These are phyloP conservation scores for Papilio helenus DNA, from an alignment of 1,140 invertebrate species.

Conservation along the genomic window DNA sequence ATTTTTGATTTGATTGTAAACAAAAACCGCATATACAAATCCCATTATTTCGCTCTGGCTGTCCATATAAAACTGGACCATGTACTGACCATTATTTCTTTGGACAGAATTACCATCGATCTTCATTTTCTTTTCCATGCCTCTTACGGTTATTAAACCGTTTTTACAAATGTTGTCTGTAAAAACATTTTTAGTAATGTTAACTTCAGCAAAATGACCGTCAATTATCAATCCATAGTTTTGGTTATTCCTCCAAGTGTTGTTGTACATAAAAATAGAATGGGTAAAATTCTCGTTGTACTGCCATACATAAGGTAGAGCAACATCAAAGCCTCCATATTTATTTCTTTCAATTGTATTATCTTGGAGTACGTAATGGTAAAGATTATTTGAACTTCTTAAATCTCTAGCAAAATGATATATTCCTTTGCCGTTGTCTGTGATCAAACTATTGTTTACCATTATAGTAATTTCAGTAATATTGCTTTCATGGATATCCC, in stretches of 20 bases:
- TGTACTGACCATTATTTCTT: constrained; percentile 92
- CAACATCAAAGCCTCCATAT: constrained; percentile 92
- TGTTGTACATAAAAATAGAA: constrained; percentile 92
- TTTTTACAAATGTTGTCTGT: constrained; percentile 92
- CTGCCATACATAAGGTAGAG: constrained; percentile 96
- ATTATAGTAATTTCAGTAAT: constrained; percentile 93
- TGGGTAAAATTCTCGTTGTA: constrained; percentile 98
- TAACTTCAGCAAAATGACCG: constrained; percentile 95
- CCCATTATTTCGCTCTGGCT: constrained; percentile 97
- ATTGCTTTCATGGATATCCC: constrained; percentile 92
- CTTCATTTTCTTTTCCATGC: constrained; percentile 98
- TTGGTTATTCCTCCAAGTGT: constrained; percentile 93
- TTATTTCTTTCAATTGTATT: constrained; percentile 93
- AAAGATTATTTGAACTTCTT: constrained; percentile 96
- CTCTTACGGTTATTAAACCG: constrained; percentile 93
- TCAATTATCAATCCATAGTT: constrained; percentile 93
- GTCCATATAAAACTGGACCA: constrained; percentile 94
- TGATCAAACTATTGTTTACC: constrained; percentile 92
- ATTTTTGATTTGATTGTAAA: constrained; percentile 89
- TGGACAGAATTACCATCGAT: constrained; percentile 91
- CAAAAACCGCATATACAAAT: constrained; percentile 90
- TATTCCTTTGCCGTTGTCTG: constrained; percentile 93
- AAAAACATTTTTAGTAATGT: constrained; percentile 94
- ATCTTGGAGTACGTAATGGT: constrained; percentile 95
- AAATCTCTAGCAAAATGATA: constrained; percentile 95